These are phyloP conservation scores for Aporophyla nigra DNA, from an alignment of 2,888 invertebrate genomes.

Conservation along the genomic window DNA sequence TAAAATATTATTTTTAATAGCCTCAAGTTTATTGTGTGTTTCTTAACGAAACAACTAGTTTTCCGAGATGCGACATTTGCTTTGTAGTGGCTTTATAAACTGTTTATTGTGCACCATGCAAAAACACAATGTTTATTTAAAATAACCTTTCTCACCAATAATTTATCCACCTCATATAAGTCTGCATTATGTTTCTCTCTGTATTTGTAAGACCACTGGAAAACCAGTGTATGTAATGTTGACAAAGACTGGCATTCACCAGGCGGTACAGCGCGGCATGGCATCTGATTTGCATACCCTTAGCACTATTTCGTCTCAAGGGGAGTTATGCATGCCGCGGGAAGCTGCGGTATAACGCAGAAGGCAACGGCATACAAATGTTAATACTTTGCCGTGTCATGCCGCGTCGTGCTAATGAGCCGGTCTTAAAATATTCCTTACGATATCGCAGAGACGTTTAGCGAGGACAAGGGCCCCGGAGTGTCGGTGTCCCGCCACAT, in stretches of 20 bases:
- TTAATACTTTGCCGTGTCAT: background rate
- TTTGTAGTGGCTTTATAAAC: constrained; percentile 23
- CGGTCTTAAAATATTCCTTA: background rate
- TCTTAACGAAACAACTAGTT: background rate
- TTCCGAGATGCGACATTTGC: background rate
- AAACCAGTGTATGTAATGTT: background rate
- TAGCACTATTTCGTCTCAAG: background rate
- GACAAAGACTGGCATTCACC: background rate
- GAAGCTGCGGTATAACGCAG: background rate
- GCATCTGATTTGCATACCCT: background rate
- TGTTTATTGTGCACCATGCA: background rate
- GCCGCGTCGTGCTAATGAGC: background rate
- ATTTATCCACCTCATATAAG: background rate
- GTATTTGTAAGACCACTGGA: constrained; percentile 11
- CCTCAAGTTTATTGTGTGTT: background rate
- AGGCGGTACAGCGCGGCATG: background rate
- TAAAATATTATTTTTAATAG: background rate
- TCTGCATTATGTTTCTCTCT: background rate
- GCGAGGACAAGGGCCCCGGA: constrained; percentile 70
- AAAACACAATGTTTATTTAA: background rate
- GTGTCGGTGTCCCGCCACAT: constrained; percentile 69
- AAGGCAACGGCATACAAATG: background rate
- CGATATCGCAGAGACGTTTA: constrained; percentile 83
- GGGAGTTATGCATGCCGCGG: background rate
- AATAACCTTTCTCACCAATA: background rate